phyloP scores from a whole-genome alignment of 2,113 vertebrate genomes.

The Nyctibius bracteatus region DNA sequence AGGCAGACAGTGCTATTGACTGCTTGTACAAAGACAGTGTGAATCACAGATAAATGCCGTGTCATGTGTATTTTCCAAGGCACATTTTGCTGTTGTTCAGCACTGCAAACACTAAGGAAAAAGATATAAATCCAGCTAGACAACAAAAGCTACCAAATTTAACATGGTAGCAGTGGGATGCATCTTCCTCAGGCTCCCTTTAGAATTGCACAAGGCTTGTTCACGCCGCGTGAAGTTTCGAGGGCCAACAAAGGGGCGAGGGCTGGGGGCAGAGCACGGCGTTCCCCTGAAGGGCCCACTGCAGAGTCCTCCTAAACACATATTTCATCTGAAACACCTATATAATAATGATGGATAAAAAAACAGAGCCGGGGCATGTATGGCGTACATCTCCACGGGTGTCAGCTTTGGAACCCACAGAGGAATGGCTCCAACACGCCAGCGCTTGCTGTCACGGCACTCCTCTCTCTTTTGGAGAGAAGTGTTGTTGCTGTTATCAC shows the following conservation, averaged over 20 bases:
- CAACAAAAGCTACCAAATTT: neutral
- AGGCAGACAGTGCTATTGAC: neutral
- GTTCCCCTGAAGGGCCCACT: no score
- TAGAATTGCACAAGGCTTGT: neutral
- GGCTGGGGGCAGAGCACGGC: neutral
- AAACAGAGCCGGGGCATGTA: rapidly evolving
- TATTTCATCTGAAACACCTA: neutral
- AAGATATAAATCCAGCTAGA: neutral
- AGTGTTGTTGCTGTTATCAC: neutral
- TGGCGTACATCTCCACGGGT: rapidly evolving
- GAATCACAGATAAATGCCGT: neutral
- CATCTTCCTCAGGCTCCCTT: neutral
- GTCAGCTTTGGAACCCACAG: rapidly evolving
- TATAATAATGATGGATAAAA: neutral
- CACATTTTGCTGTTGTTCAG: neutral
- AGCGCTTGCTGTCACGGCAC: rapidly evolving
- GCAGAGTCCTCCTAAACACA: neutral
- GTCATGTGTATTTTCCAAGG: neutral
- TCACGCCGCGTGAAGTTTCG: neutral
- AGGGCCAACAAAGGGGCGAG: neutral
- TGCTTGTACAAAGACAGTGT: neutral
- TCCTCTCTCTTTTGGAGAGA: neutral
- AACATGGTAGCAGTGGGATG: neutral
- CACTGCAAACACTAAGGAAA: neutral
- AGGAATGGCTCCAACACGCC: neutral